Evolutionary conservation across 2,888 invertebrate genomes (phyloP), one percentile per base, ranked within the genome.

Genomic region (Glyphotaelius pellucidus): DNA sequence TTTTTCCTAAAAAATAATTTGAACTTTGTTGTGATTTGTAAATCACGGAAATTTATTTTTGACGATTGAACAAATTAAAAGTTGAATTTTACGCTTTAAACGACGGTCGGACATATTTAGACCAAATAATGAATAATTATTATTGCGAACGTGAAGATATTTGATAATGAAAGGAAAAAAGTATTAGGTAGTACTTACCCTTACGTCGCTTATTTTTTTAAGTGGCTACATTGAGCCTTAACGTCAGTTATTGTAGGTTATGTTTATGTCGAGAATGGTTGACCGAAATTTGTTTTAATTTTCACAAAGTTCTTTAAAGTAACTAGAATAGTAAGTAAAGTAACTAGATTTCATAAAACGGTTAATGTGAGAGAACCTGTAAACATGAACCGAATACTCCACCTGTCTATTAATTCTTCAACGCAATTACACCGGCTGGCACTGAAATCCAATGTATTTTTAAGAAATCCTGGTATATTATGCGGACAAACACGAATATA

Each of bases 301-400:
- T 83, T 15, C 38, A 35, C 35, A 83, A 25, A 83, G 12, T 32
- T 86, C 86, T 86, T 67, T n/a, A n/a, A 67, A 67, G 25, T 67
- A n/a, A 67, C 2, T 67, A n/a, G 2, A 67, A n/a, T n/a, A n/a
- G n/a, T n/a, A 67, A 9, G 25, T n/a, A n/a, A 67, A 67, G 25
- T 67, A n/a, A 67, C 2, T 67, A n/a, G 2, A 67, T n/a, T 67
- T 67, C 7, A 25, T 25, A 25, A 67, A 67, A 67, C 25, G n/a
- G 67, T 67, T 67, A 25, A n/a, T n/a, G 25, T 1, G 67, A 67
- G 25, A 67, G 9, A 67, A 67, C 25, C 25, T 67, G 25, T 67
- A 67, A 79, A 32, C 5, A 89, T 89, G 88, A 89, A 89, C 35
- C 67, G 79, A 89, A 25, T 89, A 25, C n/a, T 89, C 32, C 88